phyloP scores from a whole-genome alignment of 2,888 invertebrate genomes.

The Gerosis bhagava region DNA sequence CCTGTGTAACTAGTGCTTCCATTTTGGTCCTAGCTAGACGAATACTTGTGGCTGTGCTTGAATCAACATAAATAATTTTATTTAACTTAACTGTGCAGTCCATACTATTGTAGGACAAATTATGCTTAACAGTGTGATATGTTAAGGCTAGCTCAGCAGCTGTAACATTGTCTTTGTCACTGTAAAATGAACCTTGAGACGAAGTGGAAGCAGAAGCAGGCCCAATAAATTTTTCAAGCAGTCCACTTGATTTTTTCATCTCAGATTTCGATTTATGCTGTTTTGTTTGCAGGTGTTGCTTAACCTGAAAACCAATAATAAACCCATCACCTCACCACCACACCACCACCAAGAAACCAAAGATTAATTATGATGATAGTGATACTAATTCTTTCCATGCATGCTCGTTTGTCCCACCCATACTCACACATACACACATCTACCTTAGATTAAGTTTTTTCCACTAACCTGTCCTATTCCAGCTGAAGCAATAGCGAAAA shows the following conservation, averaged over 20 bases:
- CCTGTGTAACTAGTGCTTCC: slow-evolving; percentile 40
- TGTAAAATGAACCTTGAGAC: not conserved
- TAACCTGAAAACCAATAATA: not conserved
- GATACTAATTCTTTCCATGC: no score
- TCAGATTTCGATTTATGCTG: not conserved
- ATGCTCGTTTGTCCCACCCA: no score
- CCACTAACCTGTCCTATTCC: no score
- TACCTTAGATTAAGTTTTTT: no score
- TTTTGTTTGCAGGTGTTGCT: slow-evolving; percentile 1
- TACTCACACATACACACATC: no score
- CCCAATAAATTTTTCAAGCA: not conserved
- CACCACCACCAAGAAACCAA: no score
- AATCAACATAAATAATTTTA: slow-evolving; percentile 36
- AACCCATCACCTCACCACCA: not conserved
- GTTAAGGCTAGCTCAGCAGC: slow-evolving; percentile 36
- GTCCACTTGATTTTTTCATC: not conserved
- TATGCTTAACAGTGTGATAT: slow-evolving; percentile 42
- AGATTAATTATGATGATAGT: no score
- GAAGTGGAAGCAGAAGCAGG: slow-evolving; percentile 17
- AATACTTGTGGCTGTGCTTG: slow-evolving; percentile 32
- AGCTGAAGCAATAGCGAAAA: no score
- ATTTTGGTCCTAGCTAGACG: slow-evolving; percentile 38
- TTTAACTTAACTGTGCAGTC: slow-evolving; percentile 37
- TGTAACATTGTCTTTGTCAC: slow-evolving; percentile 22
- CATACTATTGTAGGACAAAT: slow-evolving; percentile 41